Percentiles rank a stretch among this genome's conserved stretches.
These are phyloP conservation scores for Heliconius hermathena DNA, from an alignment of 1,140 invertebrate genomes.

Conservation along the genomic window DNA sequence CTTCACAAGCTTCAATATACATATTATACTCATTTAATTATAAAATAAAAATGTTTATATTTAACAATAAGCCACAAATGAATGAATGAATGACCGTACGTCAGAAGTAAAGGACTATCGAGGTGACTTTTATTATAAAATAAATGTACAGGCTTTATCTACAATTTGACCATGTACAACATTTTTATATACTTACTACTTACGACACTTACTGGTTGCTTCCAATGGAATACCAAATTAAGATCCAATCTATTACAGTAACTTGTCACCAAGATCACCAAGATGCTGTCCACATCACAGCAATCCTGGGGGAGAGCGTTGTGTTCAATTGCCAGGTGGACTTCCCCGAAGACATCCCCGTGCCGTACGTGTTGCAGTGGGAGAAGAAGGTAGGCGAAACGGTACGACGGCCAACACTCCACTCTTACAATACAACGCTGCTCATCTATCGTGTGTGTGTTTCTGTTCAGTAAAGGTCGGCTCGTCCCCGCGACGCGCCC, in stretches of 20 bases:
- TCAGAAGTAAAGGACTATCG: too few species aligned
- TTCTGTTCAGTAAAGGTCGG: slow-evolving; percentile 79
- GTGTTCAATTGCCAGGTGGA: slow-evolving; percentile 98
- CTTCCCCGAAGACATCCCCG: slow-evolving; percentile 95
- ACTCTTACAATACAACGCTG: slow-evolving; percentile 83
- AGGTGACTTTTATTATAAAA: too few species aligned
- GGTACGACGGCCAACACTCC: slow-evolving; percentile 91
- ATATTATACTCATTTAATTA: too few species aligned
- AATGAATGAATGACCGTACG: too few species aligned
- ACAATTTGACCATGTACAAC: too few species aligned
- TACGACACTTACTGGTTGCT: too few species aligned
- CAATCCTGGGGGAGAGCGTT: slow-evolving; percentile 96
- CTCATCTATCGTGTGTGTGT: slow-evolving; percentile 79
- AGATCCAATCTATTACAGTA: slow-evolving; percentile 58
- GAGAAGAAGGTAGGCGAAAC: slow-evolving; percentile 98
- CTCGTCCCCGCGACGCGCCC: slow-evolving; percentile 70
- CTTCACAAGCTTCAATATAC: too few species aligned
- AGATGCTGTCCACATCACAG: slow-evolving; percentile 97
- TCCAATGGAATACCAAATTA: not conserved
- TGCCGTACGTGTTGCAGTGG: slow-evolving; percentile 98
- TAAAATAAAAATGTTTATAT: too few species aligned
- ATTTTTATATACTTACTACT: too few species aligned
- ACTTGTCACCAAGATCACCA: slow-evolving; percentile 85
- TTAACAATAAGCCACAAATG: too few species aligned
- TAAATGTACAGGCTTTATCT: too few species aligned